Conservation (phyloP, 2,888 invertebrate species). For the Himalopsyche japonica region DNA sequence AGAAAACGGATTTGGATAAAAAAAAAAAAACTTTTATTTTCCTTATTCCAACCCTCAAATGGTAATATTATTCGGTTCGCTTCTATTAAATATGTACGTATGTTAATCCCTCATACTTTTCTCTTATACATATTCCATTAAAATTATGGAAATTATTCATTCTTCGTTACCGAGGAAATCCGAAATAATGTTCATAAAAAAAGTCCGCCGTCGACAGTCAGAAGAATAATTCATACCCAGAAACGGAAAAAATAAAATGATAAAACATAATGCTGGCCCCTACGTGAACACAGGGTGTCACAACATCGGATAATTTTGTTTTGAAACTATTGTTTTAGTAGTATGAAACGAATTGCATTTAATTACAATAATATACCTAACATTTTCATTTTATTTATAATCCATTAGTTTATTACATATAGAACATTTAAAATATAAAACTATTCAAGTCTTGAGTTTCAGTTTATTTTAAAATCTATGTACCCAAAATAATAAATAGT, state of each 20-base stretch:
- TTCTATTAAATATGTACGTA: conserved; percentile 25
- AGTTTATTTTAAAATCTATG: too few relatives aligned
- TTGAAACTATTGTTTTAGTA: too few relatives aligned
- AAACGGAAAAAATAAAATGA: background rate
- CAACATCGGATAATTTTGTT: background rate
- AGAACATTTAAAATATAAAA: too few relatives aligned
- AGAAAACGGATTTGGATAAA: background rate
- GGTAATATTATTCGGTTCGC: background rate
- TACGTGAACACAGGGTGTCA: background rate
- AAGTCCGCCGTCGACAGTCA: background rate
- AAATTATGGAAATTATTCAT: conserved; percentile 36
- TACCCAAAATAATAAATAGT: too few relatives aligned
- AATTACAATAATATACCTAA: too few relatives aligned
- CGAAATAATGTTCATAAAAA: conserved; percentile 26
- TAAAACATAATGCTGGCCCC: background rate
- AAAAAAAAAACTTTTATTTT: background rate
- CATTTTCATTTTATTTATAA: too few relatives aligned
- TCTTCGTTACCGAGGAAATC: conserved; percentile 30
- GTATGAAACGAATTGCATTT: too few relatives aligned
- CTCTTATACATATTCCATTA: conserved; percentile 35
- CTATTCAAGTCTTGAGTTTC: too few relatives aligned
- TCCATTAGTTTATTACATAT: too few relatives aligned
- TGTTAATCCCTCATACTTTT: conserved; percentile 25
- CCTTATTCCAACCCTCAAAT: background rate
- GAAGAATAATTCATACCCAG: background rate